Conservation (phyloP, 2,888 invertebrate species). For the Nymphalis urticae region DNA sequence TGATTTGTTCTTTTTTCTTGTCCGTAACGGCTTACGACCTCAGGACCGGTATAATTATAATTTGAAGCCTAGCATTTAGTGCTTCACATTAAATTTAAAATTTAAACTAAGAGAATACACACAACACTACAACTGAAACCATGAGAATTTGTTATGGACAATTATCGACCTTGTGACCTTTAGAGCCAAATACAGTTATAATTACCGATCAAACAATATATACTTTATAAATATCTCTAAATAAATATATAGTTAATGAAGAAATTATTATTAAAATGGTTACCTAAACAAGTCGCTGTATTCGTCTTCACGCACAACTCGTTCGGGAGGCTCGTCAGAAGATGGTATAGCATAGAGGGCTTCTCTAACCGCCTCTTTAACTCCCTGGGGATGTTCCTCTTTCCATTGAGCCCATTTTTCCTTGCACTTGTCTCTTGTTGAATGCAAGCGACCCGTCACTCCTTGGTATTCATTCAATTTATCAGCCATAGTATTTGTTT, state of each 20-base stretch:
- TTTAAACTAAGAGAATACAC: no score
- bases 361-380: slow-evolving; percentile 76
- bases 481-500: slow-evolving; percentile 82
- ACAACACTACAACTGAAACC: no score
- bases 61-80: no score
- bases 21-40: no score
- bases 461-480: slow-evolving; percentile 92
- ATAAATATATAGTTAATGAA: not conserved
- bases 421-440: slow-evolving; percentile 83
- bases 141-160: no score
- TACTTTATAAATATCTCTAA: not conserved
- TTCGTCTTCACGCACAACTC: slow-evolving; percentile 65
- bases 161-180: no score
- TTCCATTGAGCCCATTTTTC: slow-evolving; percentile 84
- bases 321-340: slow-evolving; percentile 64
- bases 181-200: not conserved
- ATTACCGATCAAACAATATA: not conserved
- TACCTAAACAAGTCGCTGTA: slow-evolving; percentile 72
- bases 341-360: slow-evolving; percentile 69
- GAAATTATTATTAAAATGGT: slow-evolving; percentile 4
- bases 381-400: slow-evolving; percentile 80
- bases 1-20: no score
- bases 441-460: slow-evolving; percentile 86
- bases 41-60: no score
- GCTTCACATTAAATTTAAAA: no score